phyloP scores from a whole-genome alignment of 2,113 vertebrate genomes.

The Scomber japonicus region DNA sequence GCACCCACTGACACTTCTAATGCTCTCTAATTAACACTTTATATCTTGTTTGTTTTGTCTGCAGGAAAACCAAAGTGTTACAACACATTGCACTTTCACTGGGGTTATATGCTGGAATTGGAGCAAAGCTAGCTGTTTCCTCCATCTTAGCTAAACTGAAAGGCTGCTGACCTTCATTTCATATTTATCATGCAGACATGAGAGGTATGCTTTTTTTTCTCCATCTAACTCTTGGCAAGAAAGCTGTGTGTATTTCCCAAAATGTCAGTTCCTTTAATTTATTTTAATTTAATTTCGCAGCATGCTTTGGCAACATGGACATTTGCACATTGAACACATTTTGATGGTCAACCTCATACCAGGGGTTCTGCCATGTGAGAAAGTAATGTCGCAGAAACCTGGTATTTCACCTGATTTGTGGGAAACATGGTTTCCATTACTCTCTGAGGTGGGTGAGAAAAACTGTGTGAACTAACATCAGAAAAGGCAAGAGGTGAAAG shows the following conservation, averaged over 20 bases:
- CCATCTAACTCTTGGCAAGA: too few relatives aligned
- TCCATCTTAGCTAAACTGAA: not conserved
- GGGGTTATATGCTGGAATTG: too few relatives aligned
- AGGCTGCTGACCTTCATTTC: too few relatives aligned
- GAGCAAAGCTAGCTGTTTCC: not conserved
- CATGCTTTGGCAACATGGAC: not conserved
- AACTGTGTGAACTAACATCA: conserved; percentile 9
- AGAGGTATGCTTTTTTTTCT: too few relatives aligned
- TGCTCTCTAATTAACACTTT: not conserved
- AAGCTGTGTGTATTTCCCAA: too few relatives aligned
- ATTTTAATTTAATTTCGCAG: not conserved
- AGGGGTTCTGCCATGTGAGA: conserved; percentile 1
- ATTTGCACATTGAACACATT: conserved; percentile 3
- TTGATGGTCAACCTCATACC: too few relatives aligned
- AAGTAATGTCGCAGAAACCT: conserved; percentile 4
- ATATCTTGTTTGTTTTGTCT: not conserved
- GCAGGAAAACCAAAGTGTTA: not conserved
- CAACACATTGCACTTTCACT: too few relatives aligned
- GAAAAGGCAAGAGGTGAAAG: conserved; percentile 23
- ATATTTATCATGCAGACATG: too few relatives aligned
- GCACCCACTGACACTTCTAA: not conserved
- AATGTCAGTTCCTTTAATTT: too few relatives aligned
- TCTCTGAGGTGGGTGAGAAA: conserved; percentile 22
- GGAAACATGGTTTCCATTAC: conserved; percentile 14
- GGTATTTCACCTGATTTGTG: conserved; percentile 11